These are phyloP conservation scores for Edolisoma coerulescens DNA, from an alignment of 2,113 vertebrate genomes.

Conservation along the genomic window DNA sequence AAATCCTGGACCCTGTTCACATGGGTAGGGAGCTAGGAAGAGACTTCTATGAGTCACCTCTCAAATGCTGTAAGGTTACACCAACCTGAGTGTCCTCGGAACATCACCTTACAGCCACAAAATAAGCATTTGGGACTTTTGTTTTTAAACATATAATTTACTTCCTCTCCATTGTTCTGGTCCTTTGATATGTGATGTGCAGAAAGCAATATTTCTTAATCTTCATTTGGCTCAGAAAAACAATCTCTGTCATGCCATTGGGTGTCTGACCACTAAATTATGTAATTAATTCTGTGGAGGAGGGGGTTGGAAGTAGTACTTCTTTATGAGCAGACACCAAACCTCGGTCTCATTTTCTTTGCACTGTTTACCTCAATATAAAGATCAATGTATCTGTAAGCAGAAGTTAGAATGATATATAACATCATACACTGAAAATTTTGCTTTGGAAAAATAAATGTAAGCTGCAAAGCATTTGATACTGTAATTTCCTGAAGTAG, in stretches of 20 bases:
- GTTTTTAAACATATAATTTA: background rate
- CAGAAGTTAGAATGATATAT: background rate
- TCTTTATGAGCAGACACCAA: background rate
- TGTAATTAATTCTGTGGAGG: background rate
- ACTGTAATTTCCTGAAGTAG: background rate
- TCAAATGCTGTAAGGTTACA: background rate
- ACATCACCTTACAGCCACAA: background rate
- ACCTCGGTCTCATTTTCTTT: background rate
- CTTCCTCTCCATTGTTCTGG: background rate
- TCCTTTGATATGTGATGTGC: background rate
- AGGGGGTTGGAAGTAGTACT: background rate
- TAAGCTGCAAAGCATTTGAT: background rate
- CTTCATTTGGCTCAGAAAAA: background rate
- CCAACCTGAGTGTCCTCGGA: background rate
- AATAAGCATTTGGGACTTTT: background rate
- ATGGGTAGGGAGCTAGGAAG: background rate
- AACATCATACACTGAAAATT: background rate
- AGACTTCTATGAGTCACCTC: background rate
- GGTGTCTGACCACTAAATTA: background rate
- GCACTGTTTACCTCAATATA: background rate
- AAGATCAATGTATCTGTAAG: background rate
- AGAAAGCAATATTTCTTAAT: background rate
- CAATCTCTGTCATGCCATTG: background rate
- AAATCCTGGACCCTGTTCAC: background rate
- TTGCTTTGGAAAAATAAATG: background rate